These are phyloP conservation scores for Pomacea canaliculata DNA, from an alignment of 2,888 invertebrate species.

Conservation along the genomic window DNA sequence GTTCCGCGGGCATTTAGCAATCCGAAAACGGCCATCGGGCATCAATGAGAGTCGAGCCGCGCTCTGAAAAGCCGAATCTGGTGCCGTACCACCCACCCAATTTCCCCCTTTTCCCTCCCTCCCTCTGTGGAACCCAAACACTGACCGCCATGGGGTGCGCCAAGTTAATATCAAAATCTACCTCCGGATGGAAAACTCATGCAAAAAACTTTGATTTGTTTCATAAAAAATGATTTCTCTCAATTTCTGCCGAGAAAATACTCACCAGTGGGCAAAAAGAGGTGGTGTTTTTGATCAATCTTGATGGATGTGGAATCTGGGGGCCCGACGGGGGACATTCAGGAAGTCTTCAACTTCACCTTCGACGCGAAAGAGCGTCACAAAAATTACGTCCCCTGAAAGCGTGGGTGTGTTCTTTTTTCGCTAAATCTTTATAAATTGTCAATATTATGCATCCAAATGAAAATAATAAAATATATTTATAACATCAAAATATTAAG, in stretches of 20 bases:
- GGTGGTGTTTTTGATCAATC: constrained; percentile 28
- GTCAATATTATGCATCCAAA: too few relatives aligned
- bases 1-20: too few relatives aligned
- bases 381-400: constrained; percentile 20
- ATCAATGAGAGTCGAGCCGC: too few relatives aligned
- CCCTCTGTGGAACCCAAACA: constrained; percentile 24
- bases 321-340: constrained; percentile 29
- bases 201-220: constrained; percentile 19
- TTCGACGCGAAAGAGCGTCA: constrained; percentile 17
- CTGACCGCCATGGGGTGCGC: constrained; percentile 21
- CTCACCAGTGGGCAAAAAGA: constrained; percentile 26
- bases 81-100: constrained; percentile 7
- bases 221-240: constrained; percentile 15
- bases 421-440: too few relatives aligned
- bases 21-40: too few relatives aligned
- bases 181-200: not conserved
- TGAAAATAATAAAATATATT: too few relatives aligned
- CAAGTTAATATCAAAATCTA: constrained; percentile 12
- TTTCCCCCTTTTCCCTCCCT: constrained; percentile 26
- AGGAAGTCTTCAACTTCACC: constrained; percentile 25
- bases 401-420: constrained; percentile 5
- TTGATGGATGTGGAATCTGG: constrained; percentile 28
- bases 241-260: constrained; percentile 11
- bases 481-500: too few relatives aligned
- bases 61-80: too few relatives aligned